Percentiles rank a stretch among this genome's conserved stretches.
These are phyloP conservation scores for Diploscapter pachys DNA, from an alignment of 1,140 invertebrate genomes.

Conservation along the genomic window DNA sequence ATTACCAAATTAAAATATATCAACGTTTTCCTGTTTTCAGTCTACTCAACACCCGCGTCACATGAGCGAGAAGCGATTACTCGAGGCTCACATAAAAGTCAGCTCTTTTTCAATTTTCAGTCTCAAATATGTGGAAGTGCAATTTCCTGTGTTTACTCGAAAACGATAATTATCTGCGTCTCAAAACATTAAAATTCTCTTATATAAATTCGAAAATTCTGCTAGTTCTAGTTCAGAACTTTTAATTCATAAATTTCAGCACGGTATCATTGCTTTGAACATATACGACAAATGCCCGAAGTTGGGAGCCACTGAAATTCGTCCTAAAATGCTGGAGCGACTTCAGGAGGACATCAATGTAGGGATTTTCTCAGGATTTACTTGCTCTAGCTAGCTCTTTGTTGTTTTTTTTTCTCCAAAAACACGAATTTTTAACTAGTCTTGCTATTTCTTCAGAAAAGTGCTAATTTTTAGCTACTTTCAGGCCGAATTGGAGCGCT, in stretches of 20 bases:
- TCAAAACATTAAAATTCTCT: too few species aligned
- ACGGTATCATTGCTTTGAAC: conserved; percentile 56
- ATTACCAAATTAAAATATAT: conserved; percentile 5
- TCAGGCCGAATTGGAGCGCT: conserved; percentile 56
- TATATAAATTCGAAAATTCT: too few species aligned
- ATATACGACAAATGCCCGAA: conserved; percentile 56
- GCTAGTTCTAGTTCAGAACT: too few species aligned
- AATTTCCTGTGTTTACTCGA: too few species aligned
- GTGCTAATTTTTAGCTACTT: conserved; percentile 33
- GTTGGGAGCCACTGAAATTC: conserved; percentile 47
- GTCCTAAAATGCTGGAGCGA: conserved; percentile 45
- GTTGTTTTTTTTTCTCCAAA: conserved; percentile 25
- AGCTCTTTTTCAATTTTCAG: too few species aligned
- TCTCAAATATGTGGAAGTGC: too few species aligned
- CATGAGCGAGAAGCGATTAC: conserved; percentile 57
- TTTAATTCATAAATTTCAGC: conserved; percentile 29
- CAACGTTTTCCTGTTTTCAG: conserved; percentile 18
- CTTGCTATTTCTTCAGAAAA: conserved; percentile 21
- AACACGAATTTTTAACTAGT: conserved; percentile 13
- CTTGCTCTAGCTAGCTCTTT: conserved; percentile 9
- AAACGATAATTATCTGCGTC: too few species aligned
- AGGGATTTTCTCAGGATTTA: conserved; percentile 6
- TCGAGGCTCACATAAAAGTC: conserved; percentile 48
- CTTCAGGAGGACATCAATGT: conserved; percentile 58
- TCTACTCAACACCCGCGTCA: conserved; percentile 45